These are phyloP conservation scores for Herpailurus yagouaroundi DNA, from an alignment of 2,113 vertebrate species.

Conservation along the genomic window DNA sequence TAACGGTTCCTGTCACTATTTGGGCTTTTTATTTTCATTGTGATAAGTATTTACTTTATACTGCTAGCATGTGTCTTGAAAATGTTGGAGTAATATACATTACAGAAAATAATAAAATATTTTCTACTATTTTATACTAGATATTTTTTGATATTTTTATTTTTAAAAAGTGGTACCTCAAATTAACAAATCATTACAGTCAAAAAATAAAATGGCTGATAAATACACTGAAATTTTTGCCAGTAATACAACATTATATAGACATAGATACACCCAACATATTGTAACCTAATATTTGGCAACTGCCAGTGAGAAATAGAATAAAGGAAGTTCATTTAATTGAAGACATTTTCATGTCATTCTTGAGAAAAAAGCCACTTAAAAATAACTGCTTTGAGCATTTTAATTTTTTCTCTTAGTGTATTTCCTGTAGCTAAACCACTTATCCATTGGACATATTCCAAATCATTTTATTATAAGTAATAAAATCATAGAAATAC, in stretches of 20 bases:
- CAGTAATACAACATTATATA: neutral
- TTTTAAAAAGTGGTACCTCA: neutral
- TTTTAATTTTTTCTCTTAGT: neutral
- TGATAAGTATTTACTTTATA: neutral
- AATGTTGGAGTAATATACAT: neutral
- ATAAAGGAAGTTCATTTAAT: slow-evolving; percentile 17
- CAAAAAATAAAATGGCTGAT: neutral
- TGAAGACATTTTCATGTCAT: slow-evolving; percentile 3
- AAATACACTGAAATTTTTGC: neutral
- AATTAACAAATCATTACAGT: neutral
- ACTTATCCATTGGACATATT: neutral
- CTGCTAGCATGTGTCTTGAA: neutral
- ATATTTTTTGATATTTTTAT: neutral
- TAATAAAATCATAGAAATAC: slow-evolving; percentile 53
- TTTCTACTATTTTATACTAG: neutral
- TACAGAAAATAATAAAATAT: neutral
- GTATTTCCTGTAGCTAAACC: slow-evolving; percentile 48
- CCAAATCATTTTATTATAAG: slow-evolving; percentile 37
- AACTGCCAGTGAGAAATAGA: neutral
- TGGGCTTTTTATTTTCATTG: neutral
- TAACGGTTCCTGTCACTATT: neutral
- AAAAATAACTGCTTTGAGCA: slow-evolving; percentile 33
- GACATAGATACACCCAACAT: neutral
- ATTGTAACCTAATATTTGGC: neutral
- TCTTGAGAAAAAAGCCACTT: slow-evolving; percentile 45